Conservation (phyloP, 2,113 vertebrate species). For the Mola mola region DNA sequence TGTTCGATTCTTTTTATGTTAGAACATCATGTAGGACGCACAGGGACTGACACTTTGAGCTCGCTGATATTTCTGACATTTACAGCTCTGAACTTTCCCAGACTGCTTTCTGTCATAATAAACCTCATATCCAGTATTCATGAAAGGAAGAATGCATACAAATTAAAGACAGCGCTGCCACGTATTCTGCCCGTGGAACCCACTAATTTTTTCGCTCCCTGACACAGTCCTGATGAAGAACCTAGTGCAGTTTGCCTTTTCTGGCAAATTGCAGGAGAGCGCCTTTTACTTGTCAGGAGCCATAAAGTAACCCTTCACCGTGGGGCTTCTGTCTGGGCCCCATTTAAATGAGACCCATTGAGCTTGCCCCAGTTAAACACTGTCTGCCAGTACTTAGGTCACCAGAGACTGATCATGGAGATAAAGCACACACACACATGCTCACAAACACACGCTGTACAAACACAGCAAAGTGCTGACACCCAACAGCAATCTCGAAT, state of each 20-base stretch:
- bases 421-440: conserved; percentile 66
- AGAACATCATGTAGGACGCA: conserved; percentile 36
- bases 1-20: conserved; percentile 34
- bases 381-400: conserved; percentile 72
- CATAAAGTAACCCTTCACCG: conserved; percentile 72
- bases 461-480: conserved; percentile 76
- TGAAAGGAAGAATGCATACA: conserved; percentile 50
- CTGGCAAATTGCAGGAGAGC: conserved; percentile 54
- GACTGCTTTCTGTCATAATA: conserved; percentile 58
- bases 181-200: conserved; percentile 10
- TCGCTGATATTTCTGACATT: conserved; percentile 67
- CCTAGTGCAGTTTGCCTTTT: conserved; percentile 22
- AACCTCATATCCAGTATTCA: conserved; percentile 52
- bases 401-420: conserved; percentile 73
- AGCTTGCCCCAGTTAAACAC: conserved; percentile 80
- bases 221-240: conserved; percentile 38
- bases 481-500: conserved; percentile 67
- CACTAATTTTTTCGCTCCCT: conserved; percentile 40
- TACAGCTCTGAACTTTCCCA: conserved; percentile 61
- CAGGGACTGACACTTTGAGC: conserved; percentile 31
- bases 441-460: conserved; percentile 56
- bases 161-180: conserved; percentile 44
- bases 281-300: conserved; percentile 66
- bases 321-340: conserved; percentile 76
- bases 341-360: conserved; percentile 80